Conservation (phyloP, 2,113 vertebrate species). For the Galemys pyrenaicus region DNA sequence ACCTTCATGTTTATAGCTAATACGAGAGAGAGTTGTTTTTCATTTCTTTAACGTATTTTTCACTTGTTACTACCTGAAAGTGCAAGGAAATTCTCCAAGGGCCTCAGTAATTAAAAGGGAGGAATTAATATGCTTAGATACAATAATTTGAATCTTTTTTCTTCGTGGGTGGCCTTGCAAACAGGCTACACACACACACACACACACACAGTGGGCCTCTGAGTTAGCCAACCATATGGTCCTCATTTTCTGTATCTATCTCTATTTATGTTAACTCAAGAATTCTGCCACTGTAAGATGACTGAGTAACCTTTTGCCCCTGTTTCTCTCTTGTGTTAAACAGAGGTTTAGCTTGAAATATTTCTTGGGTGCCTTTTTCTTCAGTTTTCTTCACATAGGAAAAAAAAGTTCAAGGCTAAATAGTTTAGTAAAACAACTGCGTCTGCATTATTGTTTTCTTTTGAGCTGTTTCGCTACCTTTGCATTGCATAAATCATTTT, state of each 20-base stretch:
- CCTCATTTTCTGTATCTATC: constrained; percentile 59
- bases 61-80: background rate
- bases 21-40: background rate
- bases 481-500: background rate
- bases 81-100: constrained; percentile 1
- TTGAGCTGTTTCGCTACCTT: background rate
- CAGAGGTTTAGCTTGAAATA: constrained; percentile 1
- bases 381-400: constrained; percentile 13
- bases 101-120: constrained; percentile 37
- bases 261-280: constrained; percentile 55
- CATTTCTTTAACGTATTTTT: constrained; percentile 23
- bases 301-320: constrained; percentile 32
- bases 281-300: constrained; percentile 26
- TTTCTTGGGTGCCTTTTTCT: constrained; percentile 41
- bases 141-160: constrained; percentile 41
- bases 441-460: background rate
- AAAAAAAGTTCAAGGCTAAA: background rate
- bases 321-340: constrained; percentile 37
- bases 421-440: background rate
- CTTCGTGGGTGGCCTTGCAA: constrained; percentile 43
- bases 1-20: background rate
- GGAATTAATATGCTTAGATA: background rate
- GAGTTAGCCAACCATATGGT: constrained; percentile 29
- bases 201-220: background rate
- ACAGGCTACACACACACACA: background rate